Base-by-base conservation (phyloP, 2,888 invertebrate genomes). In the Amphipoea lucens region DNA sequence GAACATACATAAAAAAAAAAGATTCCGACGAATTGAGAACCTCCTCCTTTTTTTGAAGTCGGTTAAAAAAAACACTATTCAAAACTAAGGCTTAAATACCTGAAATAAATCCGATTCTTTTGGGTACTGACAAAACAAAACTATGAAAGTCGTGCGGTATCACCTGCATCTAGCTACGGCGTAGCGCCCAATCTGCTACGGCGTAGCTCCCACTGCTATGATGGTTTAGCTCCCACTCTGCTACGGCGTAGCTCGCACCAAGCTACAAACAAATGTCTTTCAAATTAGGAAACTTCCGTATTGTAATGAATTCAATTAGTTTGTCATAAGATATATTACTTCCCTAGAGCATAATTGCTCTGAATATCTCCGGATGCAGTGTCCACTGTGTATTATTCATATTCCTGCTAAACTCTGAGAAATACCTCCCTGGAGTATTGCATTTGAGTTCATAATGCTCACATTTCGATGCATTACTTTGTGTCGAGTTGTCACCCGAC, bases 391-490 rank as follows among this genome's bases (percentile, higher is more conserved):
- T 62, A 54, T 40, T 67, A 75, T 67, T 74, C 42, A 79, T 68
- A 68, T 45, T 54, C 36, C 23, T 62, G 62, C 7, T 54, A 29
- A 54, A 68, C 54, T 68, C 17, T 54, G 83, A 68, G 83, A 14
- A 75, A 80, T 80, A 42, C n/a, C 60, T 82, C 79, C 67, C 79
- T 75, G 60, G 79, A 62, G 67, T 20, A 67, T 67, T 51, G 60
- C 51, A 62, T 42, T n/a, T 29, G 12, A 60, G 12, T 51, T 82
- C 7, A 23, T 54, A 82, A 66, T 60, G 2, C 14, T 45, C 54
- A 66, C 14, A 48, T 79, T 78, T 40, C 20, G 36, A 6, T 45
- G 14, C 2, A n/a, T 66, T 20, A 57, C 7, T 66, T 57, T 48
- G 36, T 20, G 40, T 36, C 12, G 42, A 54, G 12, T 29, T 36